Evolutionary conservation across 1,140 invertebrate species (phyloP).

Genomic region (Macrobrachium nipponense): DNA sequence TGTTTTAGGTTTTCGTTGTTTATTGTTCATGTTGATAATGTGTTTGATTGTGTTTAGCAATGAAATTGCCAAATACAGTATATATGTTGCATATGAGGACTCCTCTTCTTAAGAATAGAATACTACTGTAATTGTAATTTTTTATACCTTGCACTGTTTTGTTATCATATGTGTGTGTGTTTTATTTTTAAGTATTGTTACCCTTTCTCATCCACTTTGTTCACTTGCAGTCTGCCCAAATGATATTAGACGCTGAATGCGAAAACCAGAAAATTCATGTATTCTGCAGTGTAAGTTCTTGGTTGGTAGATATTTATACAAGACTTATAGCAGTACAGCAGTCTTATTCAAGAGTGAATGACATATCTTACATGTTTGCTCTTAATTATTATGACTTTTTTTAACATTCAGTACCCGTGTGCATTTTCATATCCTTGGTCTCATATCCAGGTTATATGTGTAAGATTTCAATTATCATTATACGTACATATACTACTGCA

Average conservation of each 20-base stretch:
- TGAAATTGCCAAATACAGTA: too few relatives aligned
- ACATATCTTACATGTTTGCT: not conserved
- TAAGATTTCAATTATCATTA: not conserved
- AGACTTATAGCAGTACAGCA: too few relatives aligned
- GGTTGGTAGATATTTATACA: too few relatives aligned
- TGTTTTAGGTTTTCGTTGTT: too few relatives aligned
- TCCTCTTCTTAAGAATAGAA: too few relatives aligned
- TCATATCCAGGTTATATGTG: slow-evolving; percentile 36
- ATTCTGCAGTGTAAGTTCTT: slow-evolving; percentile 29
- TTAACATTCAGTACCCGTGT: not conserved
- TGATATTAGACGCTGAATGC: slow-evolving; percentile 33
- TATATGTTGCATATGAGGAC: too few relatives aligned
- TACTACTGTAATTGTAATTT: too few relatives aligned
- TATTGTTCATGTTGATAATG: too few relatives aligned
- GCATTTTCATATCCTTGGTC: slow-evolving; percentile 24
- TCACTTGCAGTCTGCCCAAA: slow-evolving; percentile 47
- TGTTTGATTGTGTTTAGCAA: too few relatives aligned
- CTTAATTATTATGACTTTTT: not conserved
- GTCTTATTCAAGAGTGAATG: not conserved
- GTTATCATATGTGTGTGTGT: too few relatives aligned
- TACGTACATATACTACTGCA: not conserved
- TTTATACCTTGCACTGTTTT: too few relatives aligned
- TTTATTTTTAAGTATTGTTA: too few relatives aligned
- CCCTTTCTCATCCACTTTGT: not conserved
- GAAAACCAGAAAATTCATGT: slow-evolving; percentile 6